A percentile compares a stretch with the other conserved stretches of the same genome.
Evolutionary conservation across 2,797 vertebrate species (phyloP).

Genomic region (Helarctos malayanus): DNA sequence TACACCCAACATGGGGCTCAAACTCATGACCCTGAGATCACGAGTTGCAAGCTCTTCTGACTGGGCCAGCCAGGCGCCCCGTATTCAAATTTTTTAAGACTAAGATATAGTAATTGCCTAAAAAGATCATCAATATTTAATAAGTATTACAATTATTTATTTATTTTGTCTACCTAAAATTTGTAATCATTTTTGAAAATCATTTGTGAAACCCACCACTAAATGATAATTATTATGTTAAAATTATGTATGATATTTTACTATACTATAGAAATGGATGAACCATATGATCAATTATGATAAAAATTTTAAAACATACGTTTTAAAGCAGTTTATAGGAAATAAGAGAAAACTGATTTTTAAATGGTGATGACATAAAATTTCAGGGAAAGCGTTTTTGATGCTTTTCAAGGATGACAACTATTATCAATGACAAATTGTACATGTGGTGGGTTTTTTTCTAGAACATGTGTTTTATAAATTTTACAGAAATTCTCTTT

Average conservation of each 20-base stretch:
- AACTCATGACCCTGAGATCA: not conserved
- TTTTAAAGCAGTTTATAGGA: not conserved
- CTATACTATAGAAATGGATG: not conserved
- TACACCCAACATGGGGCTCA: not conserved
- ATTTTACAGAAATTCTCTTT: slow-evolving; percentile 2
- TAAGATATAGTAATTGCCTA: not conserved
- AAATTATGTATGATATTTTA: not conserved
- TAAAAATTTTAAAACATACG: not conserved
- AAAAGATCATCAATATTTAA: not conserved
- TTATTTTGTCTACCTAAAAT: not conserved
- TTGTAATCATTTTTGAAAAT: slow-evolving; percentile 16
- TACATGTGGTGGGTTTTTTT: not conserved
- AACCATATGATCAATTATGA: not conserved
- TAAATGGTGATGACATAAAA: not conserved
- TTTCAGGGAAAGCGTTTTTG: not conserved
- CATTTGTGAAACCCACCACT: not conserved
- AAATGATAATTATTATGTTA: not conserved
- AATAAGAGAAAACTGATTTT: not conserved
- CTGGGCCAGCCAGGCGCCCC: not conserved
- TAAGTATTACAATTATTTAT: no score
- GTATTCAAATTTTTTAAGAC: not conserved
- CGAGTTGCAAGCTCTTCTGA: not conserved
- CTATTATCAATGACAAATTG: slow-evolving; percentile 14
- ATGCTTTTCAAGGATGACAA: not conserved
- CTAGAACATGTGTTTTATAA: not conserved